Evolutionary conservation across 2,113 vertebrate genomes (phyloP).

Genomic region (Urocolius indicus): DNA sequence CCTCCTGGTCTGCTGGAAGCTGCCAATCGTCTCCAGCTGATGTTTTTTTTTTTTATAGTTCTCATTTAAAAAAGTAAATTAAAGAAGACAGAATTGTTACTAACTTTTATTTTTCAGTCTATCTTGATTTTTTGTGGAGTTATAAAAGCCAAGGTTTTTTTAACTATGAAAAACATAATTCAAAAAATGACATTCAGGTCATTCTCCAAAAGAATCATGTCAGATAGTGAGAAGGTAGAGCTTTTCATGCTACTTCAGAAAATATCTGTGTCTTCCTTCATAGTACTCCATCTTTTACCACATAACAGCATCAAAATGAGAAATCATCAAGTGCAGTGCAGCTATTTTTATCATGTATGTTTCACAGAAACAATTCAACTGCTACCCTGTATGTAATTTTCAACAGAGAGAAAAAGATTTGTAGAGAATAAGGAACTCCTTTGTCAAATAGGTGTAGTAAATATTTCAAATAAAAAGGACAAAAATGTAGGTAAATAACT

Average conservation of each 20-base stretch:
- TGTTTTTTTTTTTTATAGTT: rapidly evolving
- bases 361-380: not conserved
- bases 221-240: rapidly evolving
- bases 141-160: not conserved
- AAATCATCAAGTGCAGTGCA: not conserved
- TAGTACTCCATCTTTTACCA: not conserved
- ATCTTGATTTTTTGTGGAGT: rapidly evolving
- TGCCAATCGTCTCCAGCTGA: not conserved
- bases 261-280: not conserved
- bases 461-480: not conserved
- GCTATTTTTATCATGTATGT: not conserved
- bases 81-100: not conserved
- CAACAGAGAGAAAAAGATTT: not conserved
- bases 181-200: not conserved
- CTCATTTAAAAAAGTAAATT: not conserved
- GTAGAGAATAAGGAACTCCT: not conserved
- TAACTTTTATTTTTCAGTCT: not conserved
- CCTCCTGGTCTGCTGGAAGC: not conserved
- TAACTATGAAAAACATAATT: not conserved
- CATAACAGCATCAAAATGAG: not conserved
- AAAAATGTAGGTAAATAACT: not conserved
- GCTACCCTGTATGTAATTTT: not conserved
- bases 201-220: not conserved
- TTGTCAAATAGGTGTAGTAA: not conserved
- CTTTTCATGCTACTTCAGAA: not conserved